Percentiles rank a stretch among this genome's conserved stretches.
phyloP scores from a whole-genome alignment of 2,888 invertebrate genomes.

The Luffia ferchaultella region DNA sequence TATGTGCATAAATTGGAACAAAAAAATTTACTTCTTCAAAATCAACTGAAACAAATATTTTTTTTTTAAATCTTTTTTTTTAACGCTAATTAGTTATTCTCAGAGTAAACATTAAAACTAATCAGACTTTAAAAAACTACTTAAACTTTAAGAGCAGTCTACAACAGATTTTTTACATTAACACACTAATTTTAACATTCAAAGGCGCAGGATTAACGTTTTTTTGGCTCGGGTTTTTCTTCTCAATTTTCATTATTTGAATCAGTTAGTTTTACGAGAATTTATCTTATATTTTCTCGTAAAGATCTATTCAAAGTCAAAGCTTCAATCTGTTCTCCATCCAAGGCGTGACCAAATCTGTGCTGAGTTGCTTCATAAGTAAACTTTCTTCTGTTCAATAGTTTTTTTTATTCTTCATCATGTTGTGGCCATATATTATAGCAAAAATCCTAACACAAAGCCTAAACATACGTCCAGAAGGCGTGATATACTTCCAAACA shows the following conservation, averaged over 20 bases:
- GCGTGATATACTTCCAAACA: too few relatives aligned
- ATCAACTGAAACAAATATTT: slow-evolving; percentile 7
- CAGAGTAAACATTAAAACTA: neutral
- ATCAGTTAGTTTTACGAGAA: slow-evolving; percentile 1
- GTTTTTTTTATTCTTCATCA: slow-evolving; percentile 5
- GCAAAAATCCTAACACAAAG: slow-evolving; percentile 11
- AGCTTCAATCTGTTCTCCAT: slow-evolving; percentile 7
- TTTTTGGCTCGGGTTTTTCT: neutral
- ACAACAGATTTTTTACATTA: slow-evolving; percentile 1
- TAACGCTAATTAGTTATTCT: neutral
- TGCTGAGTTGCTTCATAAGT: slow-evolving; percentile 9
- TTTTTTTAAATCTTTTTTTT: neutral
- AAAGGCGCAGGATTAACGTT: slow-evolving; percentile 5
- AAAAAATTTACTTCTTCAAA: slow-evolving; percentile 8
- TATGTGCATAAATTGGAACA: slow-evolving; percentile 7
- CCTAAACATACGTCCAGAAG: slow-evolving; percentile 8
- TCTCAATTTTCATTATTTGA: neutral
- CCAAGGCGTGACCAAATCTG: slow-evolving; percentile 6
- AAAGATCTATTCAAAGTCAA: slow-evolving; percentile 1
- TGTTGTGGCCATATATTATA: slow-evolving; percentile 11
- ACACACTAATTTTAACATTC: slow-evolving; percentile 3
- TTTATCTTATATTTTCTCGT: slow-evolving; percentile 1
- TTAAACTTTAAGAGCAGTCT: slow-evolving; percentile 8
- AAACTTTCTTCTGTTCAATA: slow-evolving; percentile 6
- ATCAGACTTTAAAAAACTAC: slow-evolving; percentile 5